Conservation (phyloP, 2,888 invertebrate species). For the Sericinus montela region DNA sequence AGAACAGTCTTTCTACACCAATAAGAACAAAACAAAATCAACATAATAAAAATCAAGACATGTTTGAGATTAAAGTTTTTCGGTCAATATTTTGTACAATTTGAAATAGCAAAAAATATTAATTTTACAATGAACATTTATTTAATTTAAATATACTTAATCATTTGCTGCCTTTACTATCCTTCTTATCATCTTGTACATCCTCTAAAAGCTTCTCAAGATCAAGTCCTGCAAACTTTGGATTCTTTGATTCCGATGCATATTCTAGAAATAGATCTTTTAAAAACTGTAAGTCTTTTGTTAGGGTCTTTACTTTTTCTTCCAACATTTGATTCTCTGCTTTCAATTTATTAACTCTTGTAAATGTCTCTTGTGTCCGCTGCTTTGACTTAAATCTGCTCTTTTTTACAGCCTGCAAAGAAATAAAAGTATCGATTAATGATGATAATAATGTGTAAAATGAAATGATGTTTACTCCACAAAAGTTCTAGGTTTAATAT, state of each 20-base stretch:
- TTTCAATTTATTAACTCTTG: slow-evolving; percentile 85
- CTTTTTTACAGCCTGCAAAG: slow-evolving; percentile 87
- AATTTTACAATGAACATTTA: no score
- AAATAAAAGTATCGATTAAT: no score
- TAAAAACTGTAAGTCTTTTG: slow-evolving; percentile 87
- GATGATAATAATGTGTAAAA: no score
- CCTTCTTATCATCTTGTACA: slow-evolving; percentile 58
- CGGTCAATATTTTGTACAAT: no score
- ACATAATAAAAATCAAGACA: no score
- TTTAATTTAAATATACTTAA: neutral
- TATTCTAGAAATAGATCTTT: slow-evolving; percentile 90
- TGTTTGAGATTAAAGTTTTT: no score
- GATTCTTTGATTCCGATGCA: slow-evolving; percentile 81
- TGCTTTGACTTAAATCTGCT: slow-evolving; percentile 88
- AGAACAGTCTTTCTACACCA: no score
- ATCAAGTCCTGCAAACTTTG: slow-evolving; percentile 79
- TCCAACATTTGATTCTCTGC: slow-evolving; percentile 89
- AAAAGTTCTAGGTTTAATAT: no score
- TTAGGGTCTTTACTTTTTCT: slow-evolving; percentile 89
- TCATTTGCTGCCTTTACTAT: slow-evolving; percentile 33
- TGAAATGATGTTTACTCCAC: no score
- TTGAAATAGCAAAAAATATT: no score
- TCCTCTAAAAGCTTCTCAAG: slow-evolving; percentile 78
- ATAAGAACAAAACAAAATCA: no score
- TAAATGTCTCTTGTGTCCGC: slow-evolving; percentile 87